Conservation (phyloP, 2,113 vertebrate species). For the Prinia subflava region DNA sequence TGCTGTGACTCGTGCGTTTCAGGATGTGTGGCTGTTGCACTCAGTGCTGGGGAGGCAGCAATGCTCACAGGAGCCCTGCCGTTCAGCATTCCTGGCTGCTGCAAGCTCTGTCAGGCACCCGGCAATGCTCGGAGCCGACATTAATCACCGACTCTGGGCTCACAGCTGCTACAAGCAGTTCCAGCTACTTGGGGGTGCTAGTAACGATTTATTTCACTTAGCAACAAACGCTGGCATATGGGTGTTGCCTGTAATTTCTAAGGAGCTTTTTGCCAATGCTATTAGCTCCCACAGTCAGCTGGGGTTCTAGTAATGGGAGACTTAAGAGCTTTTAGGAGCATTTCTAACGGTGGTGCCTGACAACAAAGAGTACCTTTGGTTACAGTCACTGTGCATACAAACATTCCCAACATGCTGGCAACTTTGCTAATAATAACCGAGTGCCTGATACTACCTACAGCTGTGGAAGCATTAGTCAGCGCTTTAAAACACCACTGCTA, state of each 20-base stretch:
- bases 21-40: not conserved
- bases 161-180: not conserved
- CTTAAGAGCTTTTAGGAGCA: not conserved
- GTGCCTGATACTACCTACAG: slow-evolving; percentile 5
- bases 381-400: not conserved
- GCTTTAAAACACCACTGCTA: not conserved
- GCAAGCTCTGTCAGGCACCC: not conserved
- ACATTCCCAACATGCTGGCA: not conserved
- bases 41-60: not conserved
- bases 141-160: slow-evolving; percentile 14
- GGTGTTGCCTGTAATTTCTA: not conserved
- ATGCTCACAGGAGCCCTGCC: not conserved
- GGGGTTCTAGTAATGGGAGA: not conserved
- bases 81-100: not conserved
- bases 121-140: not conserved
- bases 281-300: not conserved
- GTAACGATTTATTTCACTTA: slow-evolving; percentile 47
- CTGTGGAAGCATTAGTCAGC: slow-evolving; percentile 14
- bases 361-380: not conserved
- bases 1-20: not conserved
- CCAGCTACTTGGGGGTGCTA: not conserved
- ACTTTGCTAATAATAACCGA: slow-evolving; percentile 3
- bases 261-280: not conserved
- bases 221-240: not conserved
- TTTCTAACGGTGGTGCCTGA: not conserved